Percentiles rank a stretch among this genome's conserved stretches.
phyloP scores from a whole-genome alignment of 2,888 invertebrate species.

The Allygus modestus region DNA sequence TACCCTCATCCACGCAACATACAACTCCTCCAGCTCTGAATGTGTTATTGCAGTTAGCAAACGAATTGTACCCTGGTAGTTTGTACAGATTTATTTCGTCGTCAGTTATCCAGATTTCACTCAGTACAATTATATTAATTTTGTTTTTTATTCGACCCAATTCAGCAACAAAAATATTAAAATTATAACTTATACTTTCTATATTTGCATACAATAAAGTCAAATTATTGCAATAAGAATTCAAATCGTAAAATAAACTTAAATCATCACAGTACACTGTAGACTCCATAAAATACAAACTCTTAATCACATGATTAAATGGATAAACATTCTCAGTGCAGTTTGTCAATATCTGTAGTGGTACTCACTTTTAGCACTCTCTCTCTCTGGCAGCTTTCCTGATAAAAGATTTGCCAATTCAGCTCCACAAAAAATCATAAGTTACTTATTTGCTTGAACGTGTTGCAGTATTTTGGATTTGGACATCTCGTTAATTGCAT shows the following conservation, averaged over 20 bases:
- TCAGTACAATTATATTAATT: neutral
- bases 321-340: neutral
- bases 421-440: constrained; percentile 16
- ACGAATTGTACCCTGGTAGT: constrained; percentile 21
- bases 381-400: constrained; percentile 30
- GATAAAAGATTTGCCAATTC: constrained; percentile 15
- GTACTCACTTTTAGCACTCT: neutral
- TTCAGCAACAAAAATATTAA: constrained; percentile 7
- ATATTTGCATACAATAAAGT: neutral
- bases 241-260: neutral
- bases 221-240: neutral
- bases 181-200: constrained; percentile 3
- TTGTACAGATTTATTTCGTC: constrained; percentile 8
- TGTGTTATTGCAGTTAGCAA: constrained; percentile 5
- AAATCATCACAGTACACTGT: neutral
- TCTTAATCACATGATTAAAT: neutral
- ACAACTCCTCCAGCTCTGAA: constrained; percentile 14
- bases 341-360: constrained; percentile 16
- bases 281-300: neutral
- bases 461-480: constrained; percentile 49
- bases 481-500: constrained; percentile 34
- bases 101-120: constrained; percentile 5
- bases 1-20: neutral
- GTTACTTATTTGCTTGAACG: neutral
- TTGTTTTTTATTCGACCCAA: neutral